Conservation (phyloP, 2,888 invertebrate genomes). For the Acanthococcus lagerstroemiae region DNA sequence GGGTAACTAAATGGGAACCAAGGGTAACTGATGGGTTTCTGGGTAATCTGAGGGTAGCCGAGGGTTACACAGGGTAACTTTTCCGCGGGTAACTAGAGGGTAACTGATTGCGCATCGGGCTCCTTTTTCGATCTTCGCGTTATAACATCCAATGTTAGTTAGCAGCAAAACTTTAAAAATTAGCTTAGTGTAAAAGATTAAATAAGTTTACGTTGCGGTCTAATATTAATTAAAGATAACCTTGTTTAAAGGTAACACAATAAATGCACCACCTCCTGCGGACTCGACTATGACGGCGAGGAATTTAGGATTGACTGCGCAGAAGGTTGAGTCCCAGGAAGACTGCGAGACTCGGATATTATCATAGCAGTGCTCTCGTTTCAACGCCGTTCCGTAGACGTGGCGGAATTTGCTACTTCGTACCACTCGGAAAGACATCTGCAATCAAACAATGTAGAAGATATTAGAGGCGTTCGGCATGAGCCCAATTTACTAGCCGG, state of each 20-base stretch:
- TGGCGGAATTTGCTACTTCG: constrained; percentile 97
- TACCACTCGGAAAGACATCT: constrained; percentile 91
- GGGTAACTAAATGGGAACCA: no score
- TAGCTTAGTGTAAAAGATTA: no score
- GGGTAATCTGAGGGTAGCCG: no score
- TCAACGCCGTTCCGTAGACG: constrained; percentile 81
- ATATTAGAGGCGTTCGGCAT: no score
- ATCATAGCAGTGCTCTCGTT: constrained; percentile 95
- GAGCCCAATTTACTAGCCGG: no score
- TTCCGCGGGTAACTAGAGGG: no score
- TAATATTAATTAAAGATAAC: constrained; percentile 44
- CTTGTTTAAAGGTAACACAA: constrained; percentile 87
- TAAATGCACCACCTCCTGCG: constrained; percentile 91
- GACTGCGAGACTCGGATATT: constrained; percentile 94
- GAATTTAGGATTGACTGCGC: constrained; percentile 96
- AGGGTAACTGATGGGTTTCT: no score
- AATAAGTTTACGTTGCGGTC: neutral
- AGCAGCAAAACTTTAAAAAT: no score
- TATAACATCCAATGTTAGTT: no score
- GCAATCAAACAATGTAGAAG: constrained; percentile 7
- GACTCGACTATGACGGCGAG: constrained; percentile 94
- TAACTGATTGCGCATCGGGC: no score
- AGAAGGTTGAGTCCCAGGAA: constrained; percentile 97
- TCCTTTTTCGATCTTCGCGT: no score
- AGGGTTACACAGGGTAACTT: no score